Base-by-base conservation (phyloP, 2,797 vertebrate genomes). In the Onychomys torridus region DNA sequence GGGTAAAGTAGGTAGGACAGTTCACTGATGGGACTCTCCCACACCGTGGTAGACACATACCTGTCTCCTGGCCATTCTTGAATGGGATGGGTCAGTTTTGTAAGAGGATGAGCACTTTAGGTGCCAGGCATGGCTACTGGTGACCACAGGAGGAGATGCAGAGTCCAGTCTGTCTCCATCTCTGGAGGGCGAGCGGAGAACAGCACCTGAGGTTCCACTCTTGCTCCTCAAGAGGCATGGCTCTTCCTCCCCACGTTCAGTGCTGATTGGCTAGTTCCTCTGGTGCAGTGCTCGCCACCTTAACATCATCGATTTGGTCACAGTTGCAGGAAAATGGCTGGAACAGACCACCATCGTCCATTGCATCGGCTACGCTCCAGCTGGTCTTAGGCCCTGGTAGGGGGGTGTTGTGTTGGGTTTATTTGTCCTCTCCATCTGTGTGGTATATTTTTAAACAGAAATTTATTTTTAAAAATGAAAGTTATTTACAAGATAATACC, bases 381-480 rank as follows among this genome's bases (percentile, higher is more conserved):
- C 23, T 46, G 85, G 67, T 77, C 94, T 75, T 43, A 55, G 84
- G 73, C 82, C 55, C 43, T n/a, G 2, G 23, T 73, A 73, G 91
- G 46, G 81, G 93, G 34, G 61, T 27, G 63, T 37, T 73, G 21
- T 37, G 17, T 34, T 98, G 97, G 85, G 40, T 96, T 92, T 57
- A 27, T 94, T 27, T 29, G 13, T 96, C 84, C 92, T 94, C 63
- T 95, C 97, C 96, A 97, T 73, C 97, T 82, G 79, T 98, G 78
- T 97, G 87, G 71, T 89, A 40, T 96, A 91, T 97, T 95, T 98
- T 98, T 98, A 98, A 97, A 98, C 98, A 99, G 97, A 98, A 98
- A 97, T 98, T 98, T 98, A 98, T 98, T 99, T 99, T 97, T 98
- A 97, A 90, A 98, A 98, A 98, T 97, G 92, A 98, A 97, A 98